Percentiles rank a stretch among this genome's conserved stretches.
These are phyloP conservation scores for Cosmia trapezina DNA, from an alignment of 2,888 invertebrate species.

Conservation along the genomic window DNA sequence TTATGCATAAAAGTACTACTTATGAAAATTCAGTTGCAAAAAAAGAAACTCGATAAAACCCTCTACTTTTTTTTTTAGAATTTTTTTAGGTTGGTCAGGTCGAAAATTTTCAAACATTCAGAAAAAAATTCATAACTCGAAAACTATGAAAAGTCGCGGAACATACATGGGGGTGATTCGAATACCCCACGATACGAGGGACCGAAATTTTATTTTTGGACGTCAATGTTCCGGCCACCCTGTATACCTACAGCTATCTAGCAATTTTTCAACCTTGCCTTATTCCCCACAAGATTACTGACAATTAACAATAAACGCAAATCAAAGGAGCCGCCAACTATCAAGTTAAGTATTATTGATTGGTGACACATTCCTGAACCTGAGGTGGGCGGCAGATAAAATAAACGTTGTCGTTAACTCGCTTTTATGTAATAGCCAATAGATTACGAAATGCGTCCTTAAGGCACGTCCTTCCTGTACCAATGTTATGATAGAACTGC, in stretches of 20 bases:
- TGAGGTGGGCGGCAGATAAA: constrained; percentile 61
- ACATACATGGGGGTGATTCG: too few species aligned
- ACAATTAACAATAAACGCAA: constrained; percentile 67
- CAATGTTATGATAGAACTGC: constrained; percentile 4
- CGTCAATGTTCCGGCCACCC: too few species aligned
- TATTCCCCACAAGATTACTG: constrained; percentile 55
- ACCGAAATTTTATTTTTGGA: too few species aligned
- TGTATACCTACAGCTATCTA: background rate
- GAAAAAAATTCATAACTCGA: too few species aligned
- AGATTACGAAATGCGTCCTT: constrained; percentile 54
- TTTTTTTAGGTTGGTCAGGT: too few species aligned
- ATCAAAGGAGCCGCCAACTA: constrained; percentile 63
- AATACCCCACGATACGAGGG: too few species aligned
- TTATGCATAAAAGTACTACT: too few species aligned
- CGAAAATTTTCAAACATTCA: too few species aligned
- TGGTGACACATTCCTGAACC: constrained; percentile 62
- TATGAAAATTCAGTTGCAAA: too few species aligned
- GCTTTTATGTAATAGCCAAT: constrained; percentile 57
- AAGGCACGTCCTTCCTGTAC: constrained; percentile 23
- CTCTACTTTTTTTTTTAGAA: too few species aligned
- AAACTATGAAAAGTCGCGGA: too few species aligned
- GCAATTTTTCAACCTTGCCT: constrained; percentile 26
- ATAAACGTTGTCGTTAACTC: constrained; percentile 56
- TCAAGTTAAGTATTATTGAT: constrained; percentile 61
- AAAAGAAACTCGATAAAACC: too few species aligned